phyloP scores from a whole-genome alignment of 1,140 invertebrate species.

The Formica exsecta region DNA sequence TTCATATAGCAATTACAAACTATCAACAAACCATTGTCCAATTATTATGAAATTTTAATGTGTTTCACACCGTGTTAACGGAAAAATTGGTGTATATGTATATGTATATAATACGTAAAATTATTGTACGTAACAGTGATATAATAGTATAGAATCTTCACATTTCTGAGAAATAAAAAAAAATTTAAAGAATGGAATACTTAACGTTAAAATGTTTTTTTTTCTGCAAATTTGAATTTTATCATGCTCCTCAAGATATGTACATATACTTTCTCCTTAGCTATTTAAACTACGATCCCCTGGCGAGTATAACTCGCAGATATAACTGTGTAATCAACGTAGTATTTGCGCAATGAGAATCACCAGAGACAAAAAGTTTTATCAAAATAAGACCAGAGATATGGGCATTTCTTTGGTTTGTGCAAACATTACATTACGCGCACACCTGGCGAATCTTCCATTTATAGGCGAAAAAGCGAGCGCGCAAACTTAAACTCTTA shows the following conservation, averaged over 20 bases:
- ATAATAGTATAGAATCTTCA: neutral
- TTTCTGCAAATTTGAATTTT: neutral
- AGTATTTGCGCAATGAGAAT: conserved; percentile 2
- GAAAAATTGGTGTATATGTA: neutral
- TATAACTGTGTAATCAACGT: conserved; percentile 26
- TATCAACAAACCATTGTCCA: neutral
- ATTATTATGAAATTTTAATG: conserved; percentile 15
- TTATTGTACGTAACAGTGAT: neutral
- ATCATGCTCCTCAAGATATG: neutral
- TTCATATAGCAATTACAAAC: neutral
- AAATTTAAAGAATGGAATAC: neutral
- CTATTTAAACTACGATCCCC: neutral
- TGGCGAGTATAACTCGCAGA: neutral
- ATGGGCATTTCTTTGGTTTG: neutral
- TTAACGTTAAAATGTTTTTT: neutral
- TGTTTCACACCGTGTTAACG: neutral
- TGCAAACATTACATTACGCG: conserved; percentile 14
- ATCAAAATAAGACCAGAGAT: conserved; percentile 1
- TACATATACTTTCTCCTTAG: neutral
- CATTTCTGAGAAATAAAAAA: neutral
- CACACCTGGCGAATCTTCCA: neutral
- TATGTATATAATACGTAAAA: neutral
- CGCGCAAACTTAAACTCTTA: conserved; percentile 1
- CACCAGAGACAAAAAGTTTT: neutral
- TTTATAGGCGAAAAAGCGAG: neutral